These are phyloP conservation scores for Ctenodactylus gundi DNA, from an alignment of 2,113 vertebrate species.

Conservation along the genomic window DNA sequence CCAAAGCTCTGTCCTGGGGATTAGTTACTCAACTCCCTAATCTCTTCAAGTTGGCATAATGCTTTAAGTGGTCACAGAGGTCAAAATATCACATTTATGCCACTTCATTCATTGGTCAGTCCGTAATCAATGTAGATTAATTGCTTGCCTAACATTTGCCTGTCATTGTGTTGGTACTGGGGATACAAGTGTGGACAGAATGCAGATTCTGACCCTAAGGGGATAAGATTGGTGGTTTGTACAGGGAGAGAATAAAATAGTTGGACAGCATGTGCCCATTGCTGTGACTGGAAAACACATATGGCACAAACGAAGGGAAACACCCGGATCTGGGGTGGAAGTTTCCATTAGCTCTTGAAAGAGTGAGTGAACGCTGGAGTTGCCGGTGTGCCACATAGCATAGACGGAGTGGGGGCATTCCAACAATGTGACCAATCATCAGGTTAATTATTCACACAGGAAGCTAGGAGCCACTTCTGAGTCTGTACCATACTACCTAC, in stretches of 20 bases:
- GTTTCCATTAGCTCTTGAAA: background rate
- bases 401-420: background rate
- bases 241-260: background rate
- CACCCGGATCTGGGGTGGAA: background rate
- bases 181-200: background rate
- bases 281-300: rapidly evolving
- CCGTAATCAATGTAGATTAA: background rate
- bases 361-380: rapidly evolving
- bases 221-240: background rate
- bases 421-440: background rate
- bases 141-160: background rate
- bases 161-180: background rate
- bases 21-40: too few species aligned
- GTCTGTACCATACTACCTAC: background rate
- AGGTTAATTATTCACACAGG: background rate
- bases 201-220: background rate
- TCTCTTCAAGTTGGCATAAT: too few species aligned
- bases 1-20: too few species aligned
- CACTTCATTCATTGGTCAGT: background rate
- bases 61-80: too few species aligned
- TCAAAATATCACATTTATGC: background rate
- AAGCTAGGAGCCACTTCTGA: background rate
- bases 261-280: background rate
- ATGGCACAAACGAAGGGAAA: background rate
- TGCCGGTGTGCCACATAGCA: background rate